Base-by-base conservation (phyloP, 2,797 vertebrate species). In the Octomys mimax region DNA sequence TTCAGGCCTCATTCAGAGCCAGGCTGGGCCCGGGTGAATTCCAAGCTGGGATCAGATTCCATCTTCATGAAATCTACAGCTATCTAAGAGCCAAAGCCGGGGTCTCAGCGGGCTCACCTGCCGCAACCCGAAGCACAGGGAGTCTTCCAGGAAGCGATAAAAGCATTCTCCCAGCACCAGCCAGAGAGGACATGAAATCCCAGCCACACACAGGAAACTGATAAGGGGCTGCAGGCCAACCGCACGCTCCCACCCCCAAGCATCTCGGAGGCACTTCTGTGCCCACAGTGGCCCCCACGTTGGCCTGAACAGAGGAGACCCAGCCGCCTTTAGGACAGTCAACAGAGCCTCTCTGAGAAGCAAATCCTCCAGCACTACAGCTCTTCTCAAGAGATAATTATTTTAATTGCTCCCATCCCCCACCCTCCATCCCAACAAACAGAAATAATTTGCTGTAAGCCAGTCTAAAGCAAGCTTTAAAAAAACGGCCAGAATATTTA, bases 381-480 rank as follows among this genome's bases (percentile, higher is more conserved):
- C 12, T 81, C 80, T 91, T 89, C 77, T 92, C 61, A 46, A 42
- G 12, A 78, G 87, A 68, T 61, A n/a, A 62, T 71, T 70, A 54
- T 79, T 52, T 28, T 46, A 24, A 86, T 3, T 83, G 36, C n/a
- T n/a, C 39, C 36, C 71, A 52, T 81, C 92, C 88, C 64, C 79
- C 85, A 81, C 18, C 77, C 66, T 6, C 5, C 6, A 13, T 19
- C 81, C 66, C 66, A 61, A 85, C 33, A 59, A 49, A 24, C 2
- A 70, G n/a, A 92, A 90, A 86, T 59, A 87, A 68, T 19, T 57
- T 80, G n/a, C 33, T 87, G 21, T 84, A 62, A 78, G 89, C 71
- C 64, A 94, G 59, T 16, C 79, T 75, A 28, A 90, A 83, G 19
- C 80, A 49, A 89, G 33, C 62, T 57, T 87, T 26, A 3, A 33